Base-by-base conservation (phyloP, 2,113 vertebrate genomes). In the Myiopsitta monachus region DNA sequence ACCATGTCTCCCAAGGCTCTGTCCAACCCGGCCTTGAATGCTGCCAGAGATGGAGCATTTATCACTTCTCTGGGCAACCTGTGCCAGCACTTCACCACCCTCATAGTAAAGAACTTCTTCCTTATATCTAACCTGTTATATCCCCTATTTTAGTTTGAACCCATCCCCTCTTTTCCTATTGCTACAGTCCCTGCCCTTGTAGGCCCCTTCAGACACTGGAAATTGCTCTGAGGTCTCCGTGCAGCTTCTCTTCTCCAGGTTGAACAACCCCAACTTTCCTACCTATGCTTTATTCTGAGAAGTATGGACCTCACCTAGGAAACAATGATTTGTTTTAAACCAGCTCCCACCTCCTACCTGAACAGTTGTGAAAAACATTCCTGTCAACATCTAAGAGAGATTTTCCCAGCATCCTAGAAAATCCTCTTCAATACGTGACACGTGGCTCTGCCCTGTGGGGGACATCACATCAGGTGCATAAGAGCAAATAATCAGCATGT, bases 101-200 rank as follows among this genome's bases (percentile, higher is more conserved):
- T 69, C 46, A 24, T 4, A 62, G 33, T 2, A 9, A 47, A 18
- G 0, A 2, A 54, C 54, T 77, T 1, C 8, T 47, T n/a, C n/a
- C 21, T 16, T 31, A 5, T 2, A 47, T 31, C 16, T 46, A 39
- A 62, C 4, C 47, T 0, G 2, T 0, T 0, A 9, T 41, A 28
- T 54, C 6, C 19, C 8, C 33, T 52, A 10, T 76, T 46, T 6
- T 9, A 46, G 4, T 39, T 0, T 0, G 0, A 24, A 33, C 15
- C 10, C 24, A 31, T 63, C 62, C 11, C 27, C 28, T 14, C 10
- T 6, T 69, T n/a, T 54, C 19, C 54, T 77, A 18, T 63, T 9
- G 0, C n/a, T 63, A 47, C 39, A 41, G 1, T 1, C 3, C 16
- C 39, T 62, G 63, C 21, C 70, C 18, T 22, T 63, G 47, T 26